Evolutionary conservation across 1,140 invertebrate species (phyloP), one percentile per base, ranked within the genome.

Genomic region (Papilio helenus): DNA sequence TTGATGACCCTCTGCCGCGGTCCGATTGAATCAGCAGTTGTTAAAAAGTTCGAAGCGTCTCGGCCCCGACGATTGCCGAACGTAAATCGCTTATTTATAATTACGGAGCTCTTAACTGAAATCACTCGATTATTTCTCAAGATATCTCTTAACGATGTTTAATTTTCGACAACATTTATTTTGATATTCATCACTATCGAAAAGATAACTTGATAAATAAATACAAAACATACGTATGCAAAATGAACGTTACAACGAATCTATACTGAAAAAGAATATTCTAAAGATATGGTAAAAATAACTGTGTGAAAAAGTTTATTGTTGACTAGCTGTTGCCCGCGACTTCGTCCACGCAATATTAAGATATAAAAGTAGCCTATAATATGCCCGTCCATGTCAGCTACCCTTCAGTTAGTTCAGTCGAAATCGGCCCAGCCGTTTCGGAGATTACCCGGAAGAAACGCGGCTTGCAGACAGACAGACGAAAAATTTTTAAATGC

Each of bases 1-100:
- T 94, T 94, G 92, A 93, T 93, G 90, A 90, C 86, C 89, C 90
- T 88, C 88, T 90, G 87, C 86, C 85, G 86, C 83, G 84, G 83
- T 89, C 84, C 88, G 88, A 88, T 89, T 91, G 84, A 83, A 88
- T 88, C 85, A 86, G 83, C 81, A 85, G 86, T 87, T 93, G 90
- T 93, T 93, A 90, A 90, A 90, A 92, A 92, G 79, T 92, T 90
- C 84, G 76, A 76, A 79, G 68, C 81, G 88, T 91, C 83, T 91
- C 88, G 72, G 83, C 78, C 85, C 82, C 82, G 78, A 76, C 85
- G 87, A 84, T 92, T 89, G 85, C 82, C 83, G 86, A 86, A 83
- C 82, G 79, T 86, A 86, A 86, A 86, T 88, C 85, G 82, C 86
- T 90, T 92, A 89, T 90, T 92, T 91, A 88, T 89, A 77, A 87